phyloP scores from a whole-genome alignment of 2,888 invertebrate species.

The Crepidodera aurea region DNA sequence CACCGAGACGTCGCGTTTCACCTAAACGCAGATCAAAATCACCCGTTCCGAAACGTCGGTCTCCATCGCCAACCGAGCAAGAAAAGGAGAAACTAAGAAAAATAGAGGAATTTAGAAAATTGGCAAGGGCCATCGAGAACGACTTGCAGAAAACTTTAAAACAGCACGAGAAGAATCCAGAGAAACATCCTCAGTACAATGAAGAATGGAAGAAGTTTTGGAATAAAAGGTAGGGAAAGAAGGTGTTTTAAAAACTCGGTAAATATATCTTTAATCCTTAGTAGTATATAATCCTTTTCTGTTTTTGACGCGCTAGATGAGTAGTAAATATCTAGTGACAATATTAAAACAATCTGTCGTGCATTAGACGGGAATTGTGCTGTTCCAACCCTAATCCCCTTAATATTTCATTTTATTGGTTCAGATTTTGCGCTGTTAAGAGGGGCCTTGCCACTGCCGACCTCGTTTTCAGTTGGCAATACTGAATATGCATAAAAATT shows the following conservation, averaged over 20 bases:
- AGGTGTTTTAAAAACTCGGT: too few species aligned
- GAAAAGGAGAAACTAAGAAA: conserved; percentile 59
- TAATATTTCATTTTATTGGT: too few species aligned
- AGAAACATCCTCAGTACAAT: conserved; percentile 87
- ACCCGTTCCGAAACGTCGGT: neutral
- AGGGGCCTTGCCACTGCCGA: too few species aligned
- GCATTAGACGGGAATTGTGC: too few species aligned
- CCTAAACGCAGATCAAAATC: conserved; percentile 27
- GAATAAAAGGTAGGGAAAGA: conserved; percentile 69
- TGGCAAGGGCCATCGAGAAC: conserved; percentile 64
- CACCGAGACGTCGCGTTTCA: conserved; percentile 26
- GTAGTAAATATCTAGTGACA: too few species aligned
- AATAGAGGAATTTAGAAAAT: conserved; percentile 64
- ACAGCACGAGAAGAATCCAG: conserved; percentile 84
- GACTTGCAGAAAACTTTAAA: conserved; percentile 72
- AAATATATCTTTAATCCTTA: neutral
- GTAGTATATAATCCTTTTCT: too few species aligned
- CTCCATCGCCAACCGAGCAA: conserved; percentile 34
- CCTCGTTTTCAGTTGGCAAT: too few species aligned
- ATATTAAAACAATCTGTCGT: too few species aligned
- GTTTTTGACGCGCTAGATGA: too few species aligned
- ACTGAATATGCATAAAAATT: too few species aligned
- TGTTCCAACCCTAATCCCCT: too few species aligned
- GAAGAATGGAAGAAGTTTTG: conserved; percentile 92
- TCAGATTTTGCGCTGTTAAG: too few species aligned